These are phyloP conservation scores for Spilarctia lutea DNA, from an alignment of 2,888 invertebrate genomes.

Conservation along the genomic window DNA sequence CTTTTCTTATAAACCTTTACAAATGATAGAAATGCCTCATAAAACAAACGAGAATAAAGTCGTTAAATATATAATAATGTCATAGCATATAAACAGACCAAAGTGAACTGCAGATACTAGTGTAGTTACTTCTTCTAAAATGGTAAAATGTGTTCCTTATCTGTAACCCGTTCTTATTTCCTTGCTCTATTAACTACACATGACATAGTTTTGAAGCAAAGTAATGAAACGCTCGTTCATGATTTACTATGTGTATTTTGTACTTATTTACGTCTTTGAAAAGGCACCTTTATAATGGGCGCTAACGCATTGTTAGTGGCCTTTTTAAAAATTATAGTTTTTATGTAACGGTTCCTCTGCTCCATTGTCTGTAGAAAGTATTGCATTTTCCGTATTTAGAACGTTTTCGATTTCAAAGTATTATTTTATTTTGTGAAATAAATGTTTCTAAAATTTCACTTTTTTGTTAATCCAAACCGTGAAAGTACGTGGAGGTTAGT, in stretches of 20 bases:
- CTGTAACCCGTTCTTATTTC: background rate
- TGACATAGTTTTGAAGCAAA: background rate
- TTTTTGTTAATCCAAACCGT: conserved; percentile 45
- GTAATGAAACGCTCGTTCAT: background rate
- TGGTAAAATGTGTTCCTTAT: too few relatives aligned
- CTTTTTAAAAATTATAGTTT: conserved; percentile 16
- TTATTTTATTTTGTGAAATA: conserved; percentile 52
- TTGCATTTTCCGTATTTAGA: conserved; percentile 60
- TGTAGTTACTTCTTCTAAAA: background rate
- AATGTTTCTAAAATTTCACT: conserved; percentile 43
- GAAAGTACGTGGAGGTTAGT: conserved; percentile 19
- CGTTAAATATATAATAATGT: background rate
- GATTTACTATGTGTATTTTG: background rate
- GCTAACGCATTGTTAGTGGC: conserved; percentile 9
- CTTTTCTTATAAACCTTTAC: conserved; percentile 19
- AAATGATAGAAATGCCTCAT: background rate
- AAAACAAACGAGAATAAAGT: background rate
- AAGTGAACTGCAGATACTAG: background rate
- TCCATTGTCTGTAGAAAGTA: conserved; percentile 60
- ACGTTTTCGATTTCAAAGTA: conserved; percentile 60
- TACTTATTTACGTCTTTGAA: background rate
- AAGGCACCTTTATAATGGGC: background rate
- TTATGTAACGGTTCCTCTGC: conserved; percentile 50
- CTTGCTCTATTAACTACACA: background rate
- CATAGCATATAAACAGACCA: background rate